Percentiles rank a stretch among this genome's conserved stretches.
phyloP scores from a whole-genome alignment of 2,797 vertebrate species.

The Notoglanidium macrostoma region DNA sequence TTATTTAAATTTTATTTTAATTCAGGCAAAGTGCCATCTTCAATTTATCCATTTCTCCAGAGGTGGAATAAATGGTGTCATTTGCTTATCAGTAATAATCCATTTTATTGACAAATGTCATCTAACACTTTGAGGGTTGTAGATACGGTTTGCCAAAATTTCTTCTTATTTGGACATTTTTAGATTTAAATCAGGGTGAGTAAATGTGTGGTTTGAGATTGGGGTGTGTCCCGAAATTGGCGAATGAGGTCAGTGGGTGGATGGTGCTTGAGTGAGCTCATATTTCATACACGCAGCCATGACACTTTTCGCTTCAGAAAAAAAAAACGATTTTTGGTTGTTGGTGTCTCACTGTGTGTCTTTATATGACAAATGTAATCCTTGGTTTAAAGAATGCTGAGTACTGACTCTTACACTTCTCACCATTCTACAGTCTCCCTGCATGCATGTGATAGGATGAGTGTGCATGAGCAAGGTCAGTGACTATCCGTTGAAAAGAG shows the following conservation, averaged over 20 bases:
- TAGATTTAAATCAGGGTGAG: neutral
- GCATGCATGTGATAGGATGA: neutral
- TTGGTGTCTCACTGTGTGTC: neutral
- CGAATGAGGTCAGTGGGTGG: slow-evolving; percentile 15
- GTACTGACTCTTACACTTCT: neutral
- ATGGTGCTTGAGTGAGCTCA: slow-evolving; percentile 11
- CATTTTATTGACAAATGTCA: neutral
- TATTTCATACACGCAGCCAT: slow-evolving; percentile 32
- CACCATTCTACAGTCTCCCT: neutral
- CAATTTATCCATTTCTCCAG: neutral
- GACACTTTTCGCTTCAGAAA: neutral
- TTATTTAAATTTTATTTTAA: neutral
- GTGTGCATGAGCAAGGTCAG: neutral
- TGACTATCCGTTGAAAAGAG: neutral
- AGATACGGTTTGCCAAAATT: neutral
- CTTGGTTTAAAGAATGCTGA: neutral
- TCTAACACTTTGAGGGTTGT: neutral
- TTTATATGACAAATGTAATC: neutral
- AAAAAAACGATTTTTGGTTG: neutral
- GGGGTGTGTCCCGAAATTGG: neutral
- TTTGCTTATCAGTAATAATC: neutral
- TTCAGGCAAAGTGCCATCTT: neutral
- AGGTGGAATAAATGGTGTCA: neutral
- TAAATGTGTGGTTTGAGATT: neutral
- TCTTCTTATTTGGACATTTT: neutral